Conservation (phyloP, 2,888 invertebrate species). For the Drosophila demipolita region DNA sequence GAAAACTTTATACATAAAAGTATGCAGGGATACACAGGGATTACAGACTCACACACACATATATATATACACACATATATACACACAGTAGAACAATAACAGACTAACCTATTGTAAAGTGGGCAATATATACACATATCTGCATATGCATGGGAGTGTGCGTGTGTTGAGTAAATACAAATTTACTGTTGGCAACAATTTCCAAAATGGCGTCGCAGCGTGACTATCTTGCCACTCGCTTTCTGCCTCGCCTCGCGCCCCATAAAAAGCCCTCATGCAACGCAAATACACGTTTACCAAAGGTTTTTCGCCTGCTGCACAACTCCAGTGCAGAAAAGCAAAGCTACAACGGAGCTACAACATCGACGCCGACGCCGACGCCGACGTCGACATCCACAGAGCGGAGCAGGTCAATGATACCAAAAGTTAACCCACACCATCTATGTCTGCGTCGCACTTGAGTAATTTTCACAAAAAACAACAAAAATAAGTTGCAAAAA, state of each 20-base stretch:
- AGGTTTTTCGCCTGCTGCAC: constrained; percentile 42
- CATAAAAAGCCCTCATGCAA: constrained; percentile 23
- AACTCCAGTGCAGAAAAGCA: constrained; percentile 32
- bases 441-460: constrained; percentile 73
- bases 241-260: background rate
- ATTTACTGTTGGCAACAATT: constrained; percentile 48
- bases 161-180: constrained; percentile 18
- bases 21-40: constrained; percentile 11
- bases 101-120: constrained; percentile 79
- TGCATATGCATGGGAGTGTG: constrained; percentile 10
- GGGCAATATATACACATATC: constrained; percentile 42
- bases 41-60: constrained; percentile 3
- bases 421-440: constrained; percentile 75
- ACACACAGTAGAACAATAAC: constrained; percentile 66
- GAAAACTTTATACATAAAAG: constrained; percentile 66
- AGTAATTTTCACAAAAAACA: constrained; percentile 69
- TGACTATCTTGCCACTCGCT: constrained; percentile 31
- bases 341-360: constrained; percentile 12
- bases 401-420: constrained; percentile 79
- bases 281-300: constrained; percentile 27
- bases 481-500: constrained; percentile 10
- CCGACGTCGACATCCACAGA: constrained; percentile 19
- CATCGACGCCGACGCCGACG: background rate
- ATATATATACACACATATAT: constrained; percentile 13
- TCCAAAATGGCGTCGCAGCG: constrained; percentile 58